Percentiles rank a stretch among this genome's conserved stretches.
Conservation (phyloP, 2,797 vertebrate genomes). For the Malacoctenus gilli region DNA sequence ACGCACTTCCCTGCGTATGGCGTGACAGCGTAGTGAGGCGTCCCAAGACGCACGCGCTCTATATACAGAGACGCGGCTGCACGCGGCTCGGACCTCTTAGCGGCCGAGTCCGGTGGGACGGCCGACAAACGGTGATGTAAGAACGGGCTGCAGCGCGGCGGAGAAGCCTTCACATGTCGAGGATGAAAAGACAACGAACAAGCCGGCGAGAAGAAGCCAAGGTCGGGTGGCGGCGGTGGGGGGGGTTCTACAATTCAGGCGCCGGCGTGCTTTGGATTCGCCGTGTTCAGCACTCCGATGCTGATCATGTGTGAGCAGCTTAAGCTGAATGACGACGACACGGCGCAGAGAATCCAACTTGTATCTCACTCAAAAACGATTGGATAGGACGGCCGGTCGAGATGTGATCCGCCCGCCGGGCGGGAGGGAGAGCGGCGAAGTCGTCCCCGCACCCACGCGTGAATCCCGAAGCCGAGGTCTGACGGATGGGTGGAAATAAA, state of each 20-base stretch:
- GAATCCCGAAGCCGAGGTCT: too few relatives aligned
- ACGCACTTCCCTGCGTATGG: too few relatives aligned
- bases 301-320: constrained; percentile 33
- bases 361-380: not conserved
- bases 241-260: not conserved
- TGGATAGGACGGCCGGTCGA: too few relatives aligned
- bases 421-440: too few relatives aligned
- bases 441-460: too few relatives aligned
- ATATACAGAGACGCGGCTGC: not conserved
- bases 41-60: not conserved
- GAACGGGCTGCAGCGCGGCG: not conserved
- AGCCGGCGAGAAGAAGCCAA: not conserved
- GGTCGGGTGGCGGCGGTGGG: not conserved
- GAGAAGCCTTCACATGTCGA: not conserved
- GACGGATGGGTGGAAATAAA: too few relatives aligned
- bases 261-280: not conserved
- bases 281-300: constrained; percentile 22
- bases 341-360: constrained; percentile 17
- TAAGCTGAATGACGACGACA: constrained; percentile 17
- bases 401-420: too few relatives aligned
- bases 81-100: too few relatives aligned
- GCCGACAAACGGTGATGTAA: too few relatives aligned
- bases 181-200: too few relatives aligned
- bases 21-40: constrained; percentile 4
- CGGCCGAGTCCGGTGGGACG: not conserved